These are phyloP conservation scores for Dicycla oo DNA, from an alignment of 2,888 invertebrate species.

Conservation along the genomic window DNA sequence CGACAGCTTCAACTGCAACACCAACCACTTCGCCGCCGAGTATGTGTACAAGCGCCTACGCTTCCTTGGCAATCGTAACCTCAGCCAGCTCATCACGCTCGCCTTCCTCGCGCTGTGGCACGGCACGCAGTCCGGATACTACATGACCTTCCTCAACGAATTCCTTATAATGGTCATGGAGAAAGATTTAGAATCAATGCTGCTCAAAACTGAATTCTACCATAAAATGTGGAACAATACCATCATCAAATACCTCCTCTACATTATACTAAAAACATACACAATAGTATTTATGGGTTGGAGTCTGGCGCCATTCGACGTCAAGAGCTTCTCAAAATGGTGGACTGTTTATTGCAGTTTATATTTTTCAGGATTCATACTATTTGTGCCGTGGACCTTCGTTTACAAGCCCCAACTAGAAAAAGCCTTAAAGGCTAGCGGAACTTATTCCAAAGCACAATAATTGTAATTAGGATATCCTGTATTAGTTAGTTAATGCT, in stretches of 20 bases:
- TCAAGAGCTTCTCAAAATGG: conserved; percentile 93
- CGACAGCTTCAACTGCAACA: conserved; percentile 98
- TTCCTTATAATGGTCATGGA: conserved; percentile 96
- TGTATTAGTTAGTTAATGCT: conserved; percentile 32
- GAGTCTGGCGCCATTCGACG: conserved; percentile 94
- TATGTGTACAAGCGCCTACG: conserved; percentile 98
- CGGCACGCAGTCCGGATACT: conserved; percentile 98
- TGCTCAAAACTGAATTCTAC: conserved; percentile 88
- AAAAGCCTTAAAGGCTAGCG: conserved; percentile 45
- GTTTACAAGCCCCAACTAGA: conserved; percentile 87
- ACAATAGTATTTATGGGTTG: conserved; percentile 96
- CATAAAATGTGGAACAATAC: conserved; percentile 82
- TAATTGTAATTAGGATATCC: conserved; percentile 35
- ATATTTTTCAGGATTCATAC: conserved; percentile 92
- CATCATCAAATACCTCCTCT: conserved; percentile 84
- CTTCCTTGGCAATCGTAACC: conserved; percentile 95
- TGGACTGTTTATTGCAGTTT: conserved; percentile 91
- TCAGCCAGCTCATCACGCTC: conserved; percentile 96
- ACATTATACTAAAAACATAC: conserved; percentile 92
- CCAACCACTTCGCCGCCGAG: conserved; percentile 98
- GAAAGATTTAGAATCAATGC: conserved; percentile 92
- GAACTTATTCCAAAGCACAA: conserved; percentile 38
- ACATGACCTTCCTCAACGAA: conserved; percentile 97
- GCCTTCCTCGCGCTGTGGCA: conserved; percentile 98
- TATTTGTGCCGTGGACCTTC: conserved; percentile 92